Evolutionary conservation across 2,113 vertebrate genomes (phyloP).

Genomic region (Macrotis lagotis): DNA sequence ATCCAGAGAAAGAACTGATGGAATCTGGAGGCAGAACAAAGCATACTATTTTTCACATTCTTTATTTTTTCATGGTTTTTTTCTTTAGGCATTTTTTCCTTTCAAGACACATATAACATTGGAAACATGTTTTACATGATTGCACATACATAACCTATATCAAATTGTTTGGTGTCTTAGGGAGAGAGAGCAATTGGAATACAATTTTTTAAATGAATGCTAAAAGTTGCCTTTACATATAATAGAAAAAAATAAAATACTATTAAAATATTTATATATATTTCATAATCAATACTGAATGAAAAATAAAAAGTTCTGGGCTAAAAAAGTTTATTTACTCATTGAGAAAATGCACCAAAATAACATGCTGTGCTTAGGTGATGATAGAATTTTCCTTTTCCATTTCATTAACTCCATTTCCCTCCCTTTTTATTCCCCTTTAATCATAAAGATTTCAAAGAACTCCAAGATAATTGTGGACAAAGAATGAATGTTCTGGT

Average conservation of each 20-base stretch:
- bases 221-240: no score
- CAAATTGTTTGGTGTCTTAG: not conserved
- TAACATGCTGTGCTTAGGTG: not conserved
- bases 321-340: no score
- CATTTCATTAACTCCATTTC: not conserved
- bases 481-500: not conserved
- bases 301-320: no score
- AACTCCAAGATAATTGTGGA: not conserved
- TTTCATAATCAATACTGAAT: no score
- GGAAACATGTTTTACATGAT: not conserved
- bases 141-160: not conserved
- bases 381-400: not conserved
- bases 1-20: not conserved
- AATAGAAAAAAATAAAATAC: no score
- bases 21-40: not conserved
- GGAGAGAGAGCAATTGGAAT: not conserved
- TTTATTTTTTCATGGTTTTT: not conserved
- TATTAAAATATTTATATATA: no score
- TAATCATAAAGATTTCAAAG: not conserved
- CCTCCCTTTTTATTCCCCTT: not conserved
- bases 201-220: no score
- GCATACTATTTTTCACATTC: not conserved
- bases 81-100: not conserved
- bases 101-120: not conserved
- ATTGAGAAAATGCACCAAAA: not conserved